phyloP scores from a whole-genome alignment of 1,140 invertebrate species.

The Halesus radiatus region DNA sequence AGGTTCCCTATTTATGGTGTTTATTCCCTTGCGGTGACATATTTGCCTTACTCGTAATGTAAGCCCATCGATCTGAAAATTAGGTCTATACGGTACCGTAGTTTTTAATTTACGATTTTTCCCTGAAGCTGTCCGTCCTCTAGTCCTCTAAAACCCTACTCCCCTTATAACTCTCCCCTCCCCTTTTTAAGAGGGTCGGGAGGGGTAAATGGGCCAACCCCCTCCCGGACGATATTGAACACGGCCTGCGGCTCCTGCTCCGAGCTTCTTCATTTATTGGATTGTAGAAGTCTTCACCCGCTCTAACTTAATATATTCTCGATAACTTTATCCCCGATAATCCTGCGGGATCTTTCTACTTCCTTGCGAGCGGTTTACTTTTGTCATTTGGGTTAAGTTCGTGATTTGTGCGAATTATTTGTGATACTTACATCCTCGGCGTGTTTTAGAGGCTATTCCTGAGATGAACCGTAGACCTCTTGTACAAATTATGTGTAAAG shows the following conservation, averaged over 20 bases:
- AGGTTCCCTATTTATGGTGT: no score
- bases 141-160: background rate
- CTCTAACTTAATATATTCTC: constrained; percentile 11
- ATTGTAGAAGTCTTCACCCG: background rate
- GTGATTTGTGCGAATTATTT: background rate
- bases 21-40: no score
- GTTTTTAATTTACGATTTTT: background rate
- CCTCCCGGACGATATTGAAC: background rate
- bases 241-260: background rate
- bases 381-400: background rate
- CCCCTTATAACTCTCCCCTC: no score
- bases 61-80: no score
- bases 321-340: background rate
- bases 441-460: no score
- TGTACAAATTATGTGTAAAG: background rate
- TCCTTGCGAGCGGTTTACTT: background rate
- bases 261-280: constrained; percentile 2
- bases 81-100: no score
- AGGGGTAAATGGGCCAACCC: background rate
- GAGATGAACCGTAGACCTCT: background rate
- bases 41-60: no score
- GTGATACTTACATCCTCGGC: no score
- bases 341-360: background rate
- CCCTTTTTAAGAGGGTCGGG: background rate
- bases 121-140: constrained; percentile 1